Evolutionary conservation across 2,888 invertebrate genomes (phyloP).

Genomic region (Rhorus exstirpatorius): DNA sequence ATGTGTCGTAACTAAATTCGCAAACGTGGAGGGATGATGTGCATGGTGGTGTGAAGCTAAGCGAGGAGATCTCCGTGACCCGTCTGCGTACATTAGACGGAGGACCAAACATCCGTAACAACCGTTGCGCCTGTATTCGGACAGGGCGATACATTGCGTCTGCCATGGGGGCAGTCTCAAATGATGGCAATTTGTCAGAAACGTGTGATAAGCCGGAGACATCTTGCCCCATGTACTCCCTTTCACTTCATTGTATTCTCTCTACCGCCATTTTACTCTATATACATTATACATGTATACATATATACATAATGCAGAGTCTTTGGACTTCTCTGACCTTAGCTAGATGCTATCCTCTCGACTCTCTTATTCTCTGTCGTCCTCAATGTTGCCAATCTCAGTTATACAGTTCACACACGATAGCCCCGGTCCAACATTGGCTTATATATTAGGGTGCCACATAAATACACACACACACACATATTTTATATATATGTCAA

Average conservation of each 20-base stretch:
- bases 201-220: constrained; percentile 78
- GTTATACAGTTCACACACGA: constrained; percentile 26
- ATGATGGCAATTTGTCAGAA: constrained; percentile 79
- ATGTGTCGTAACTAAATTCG: constrained; percentile 6
- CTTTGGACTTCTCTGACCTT: constrained; percentile 13
- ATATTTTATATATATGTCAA: neutral
- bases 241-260: constrained; percentile 54
- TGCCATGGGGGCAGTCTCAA: constrained; percentile 73
- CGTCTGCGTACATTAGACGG: constrained; percentile 62
- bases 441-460: neutral
- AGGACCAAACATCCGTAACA: constrained; percentile 53
- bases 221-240: constrained; percentile 70
- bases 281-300: neutral
- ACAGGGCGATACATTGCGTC: constrained; percentile 72
- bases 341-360: constrained; percentile 42
- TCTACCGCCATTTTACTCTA: constrained; percentile 6
- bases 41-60: constrained; percentile 45
- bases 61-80: constrained; percentile 58
- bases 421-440: constrained; percentile 6
- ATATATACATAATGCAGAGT: constrained; percentile 21
- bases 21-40: constrained; percentile 11
- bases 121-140: constrained; percentile 33
- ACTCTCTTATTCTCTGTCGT: constrained; percentile 60
- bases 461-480: neutral
- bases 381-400: constrained; percentile 56